These are phyloP conservation scores for Meganola albula DNA, from an alignment of 2,888 invertebrate genomes.

Conservation along the genomic window DNA sequence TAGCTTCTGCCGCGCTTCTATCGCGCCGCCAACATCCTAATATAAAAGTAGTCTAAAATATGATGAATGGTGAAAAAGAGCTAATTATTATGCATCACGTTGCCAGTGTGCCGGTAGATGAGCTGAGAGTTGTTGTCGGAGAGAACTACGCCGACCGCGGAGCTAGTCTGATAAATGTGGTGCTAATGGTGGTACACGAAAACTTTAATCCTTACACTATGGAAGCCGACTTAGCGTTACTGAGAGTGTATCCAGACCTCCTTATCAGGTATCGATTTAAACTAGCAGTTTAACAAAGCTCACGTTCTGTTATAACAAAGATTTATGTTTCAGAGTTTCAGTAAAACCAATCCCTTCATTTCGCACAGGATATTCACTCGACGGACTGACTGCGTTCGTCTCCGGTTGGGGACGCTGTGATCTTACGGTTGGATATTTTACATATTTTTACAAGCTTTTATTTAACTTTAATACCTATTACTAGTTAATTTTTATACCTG, in stretches of 20 bases:
- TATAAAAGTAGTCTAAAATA: too few relatives aligned
- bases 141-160: conserved; percentile 63
- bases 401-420: conserved; percentile 70
- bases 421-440: conserved; percentile 35
- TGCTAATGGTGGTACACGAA: conserved; percentile 45
- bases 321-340: conserved; percentile 29
- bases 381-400: conserved; percentile 39
- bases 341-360: conserved; percentile 35
- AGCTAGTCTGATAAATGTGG: conserved; percentile 36
- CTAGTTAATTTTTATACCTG: not conserved
- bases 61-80: too few relatives aligned
- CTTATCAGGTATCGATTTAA: conserved; percentile 32
- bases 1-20: too few relatives aligned
- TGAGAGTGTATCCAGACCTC: conserved; percentile 44
- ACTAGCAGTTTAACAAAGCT: conserved; percentile 1
- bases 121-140: conserved; percentile 49
- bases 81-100: not conserved
- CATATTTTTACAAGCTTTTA: not conserved
- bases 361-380: conserved; percentile 8
- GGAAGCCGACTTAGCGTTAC: conserved; percentile 42
- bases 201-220: conserved; percentile 47
- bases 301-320: too few relatives aligned
- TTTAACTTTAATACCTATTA: not conserved
- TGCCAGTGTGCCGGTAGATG: conserved; percentile 37
- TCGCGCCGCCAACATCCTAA: too few relatives aligned